phyloP scores from a whole-genome alignment of 2,797 vertebrate species.

The Diplodus puntazzo region DNA sequence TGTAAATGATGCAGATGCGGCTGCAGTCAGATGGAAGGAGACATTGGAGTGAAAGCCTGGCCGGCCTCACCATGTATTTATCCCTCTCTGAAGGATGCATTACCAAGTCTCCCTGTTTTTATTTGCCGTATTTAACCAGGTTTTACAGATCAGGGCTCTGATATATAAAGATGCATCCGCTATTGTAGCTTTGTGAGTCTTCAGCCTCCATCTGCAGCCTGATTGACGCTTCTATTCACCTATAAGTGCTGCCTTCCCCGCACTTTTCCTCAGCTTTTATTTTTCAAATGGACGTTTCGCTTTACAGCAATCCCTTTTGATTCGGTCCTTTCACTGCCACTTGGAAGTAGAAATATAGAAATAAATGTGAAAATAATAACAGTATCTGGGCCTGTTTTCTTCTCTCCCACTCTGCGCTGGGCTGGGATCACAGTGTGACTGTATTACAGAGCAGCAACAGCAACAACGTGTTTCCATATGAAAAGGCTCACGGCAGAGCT shows the following conservation, averaged over 20 bases:
- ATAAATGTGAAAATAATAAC: conserved; percentile 86
- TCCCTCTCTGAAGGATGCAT: conserved; percentile 68
- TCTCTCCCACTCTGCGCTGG: conserved; percentile 40
- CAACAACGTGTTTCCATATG: conserved; percentile 92
- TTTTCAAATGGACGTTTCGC: conserved; percentile 90
- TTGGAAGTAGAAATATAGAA: conserved; percentile 90
- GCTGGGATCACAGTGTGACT: conserved; percentile 90
- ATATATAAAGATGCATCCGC: conserved; percentile 78
- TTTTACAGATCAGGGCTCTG: conserved; percentile 86
- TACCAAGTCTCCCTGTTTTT: conserved; percentile 72
- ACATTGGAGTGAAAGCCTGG: conserved; percentile 18
- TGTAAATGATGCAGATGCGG: conserved; percentile 40
- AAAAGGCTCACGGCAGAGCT: conserved; percentile 89
- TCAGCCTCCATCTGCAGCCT: conserved; percentile 80
- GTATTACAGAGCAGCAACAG: conserved; percentile 84
- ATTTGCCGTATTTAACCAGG: conserved; percentile 81
- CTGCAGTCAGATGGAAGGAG: conserved; percentile 25
- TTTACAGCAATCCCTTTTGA: conserved; percentile 87
- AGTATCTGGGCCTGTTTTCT: conserved; percentile 83
- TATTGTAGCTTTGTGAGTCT: conserved; percentile 77
- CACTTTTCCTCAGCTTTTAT: conserved; percentile 89
- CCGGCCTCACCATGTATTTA: conserved; percentile 71
- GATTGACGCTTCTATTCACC: conserved; percentile 91
- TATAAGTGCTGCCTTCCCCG: conserved; percentile 89
- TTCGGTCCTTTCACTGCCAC: conserved; percentile 81